Evolutionary conservation across 2,113 vertebrate genomes (phyloP), one percentile per base, ranked within the genome.

Genomic region (Girardinichthys multiradiatus): DNA sequence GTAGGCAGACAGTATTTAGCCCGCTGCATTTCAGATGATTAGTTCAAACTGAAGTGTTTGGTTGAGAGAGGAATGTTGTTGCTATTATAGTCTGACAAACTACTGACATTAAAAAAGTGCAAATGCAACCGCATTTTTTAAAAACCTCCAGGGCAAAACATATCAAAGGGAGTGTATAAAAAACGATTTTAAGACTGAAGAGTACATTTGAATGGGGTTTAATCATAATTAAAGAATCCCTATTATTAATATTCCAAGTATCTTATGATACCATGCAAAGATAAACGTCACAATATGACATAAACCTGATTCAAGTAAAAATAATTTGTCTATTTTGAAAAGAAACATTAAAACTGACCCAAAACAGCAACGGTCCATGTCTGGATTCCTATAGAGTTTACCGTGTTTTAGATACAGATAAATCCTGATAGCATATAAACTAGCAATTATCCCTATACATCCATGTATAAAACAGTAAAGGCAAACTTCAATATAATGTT

Each of bases 91-190:
- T 79, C 33, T 51, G 70, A 85, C 45, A 78, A 33, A 70, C 70
- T 39, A 39, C 33, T 63, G 29, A 76, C 26, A n/a, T 71, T 81
- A 70, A 90, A 70, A 90, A 91, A 89, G 89, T 87, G 91, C 81
- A 82, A 87, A 80, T 83, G 64, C 81, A 81, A 77, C 83, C 37
- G 72, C 83, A 79, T 73, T 74, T 71, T 39, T 33, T 30, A 6
- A 39, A 60, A 72, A 39, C 29, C 14, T 27, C 30, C 10, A 62
- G 10, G 69, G 33, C 27, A 78, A 82, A 69, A 80, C 13, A 30
- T 24, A 17, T 26, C 33, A 70, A 26, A 26, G 11, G 37, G 28
- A 42, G 19, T 0, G 2, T 65, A 15, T 4, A 26, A 70, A 72
- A 64, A 73, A n/a, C n/a, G 42, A 70, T 21, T 6, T 72, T 28